Evolutionary conservation across 2,888 invertebrate genomes (phyloP).

Genomic region (Sphaerophoria taeniata): DNA sequence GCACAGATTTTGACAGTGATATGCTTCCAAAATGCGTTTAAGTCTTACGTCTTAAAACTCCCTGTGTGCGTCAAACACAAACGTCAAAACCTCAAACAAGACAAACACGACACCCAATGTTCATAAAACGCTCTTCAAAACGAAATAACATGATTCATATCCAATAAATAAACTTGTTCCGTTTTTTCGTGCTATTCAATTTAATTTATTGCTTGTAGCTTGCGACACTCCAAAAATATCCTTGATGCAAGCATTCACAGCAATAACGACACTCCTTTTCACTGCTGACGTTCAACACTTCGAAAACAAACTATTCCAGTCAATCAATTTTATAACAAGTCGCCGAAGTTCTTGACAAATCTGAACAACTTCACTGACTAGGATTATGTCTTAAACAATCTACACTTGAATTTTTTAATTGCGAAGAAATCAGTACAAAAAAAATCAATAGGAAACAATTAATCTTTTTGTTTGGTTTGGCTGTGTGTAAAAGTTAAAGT

Average conservation of each 20-base stretch:
- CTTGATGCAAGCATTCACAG: slow-evolving; percentile 23
- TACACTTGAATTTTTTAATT: slow-evolving; percentile 1
- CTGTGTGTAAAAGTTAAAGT: slow-evolving; percentile 24
- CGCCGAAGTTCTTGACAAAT: slow-evolving; percentile 16
- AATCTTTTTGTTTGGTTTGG: background rate
- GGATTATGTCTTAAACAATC: slow-evolving; percentile 2
- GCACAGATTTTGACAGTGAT: too few species aligned
- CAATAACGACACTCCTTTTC: slow-evolving; percentile 23
- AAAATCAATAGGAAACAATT: slow-evolving; percentile 41
- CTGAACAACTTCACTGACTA: background rate
- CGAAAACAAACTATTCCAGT: background rate
- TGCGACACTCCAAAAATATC: slow-evolving; percentile 45
- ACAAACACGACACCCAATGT: background rate
- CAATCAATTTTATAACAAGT: slow-evolving; percentile 13
- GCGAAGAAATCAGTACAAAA: slow-evolving; percentile 11
- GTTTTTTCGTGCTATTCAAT: slow-evolving; percentile 25
- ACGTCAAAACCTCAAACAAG: too few species aligned
- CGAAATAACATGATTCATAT: slow-evolving; percentile 11
- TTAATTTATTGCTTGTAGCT: slow-evolving; percentile 45
- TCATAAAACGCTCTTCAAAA: background rate
- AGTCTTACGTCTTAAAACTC: too few species aligned
- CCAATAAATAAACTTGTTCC: slow-evolving; percentile 22
- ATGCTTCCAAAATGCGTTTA: too few species aligned
- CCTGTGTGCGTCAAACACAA: too few species aligned
- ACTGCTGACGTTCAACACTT: slow-evolving; percentile 6